Evolutionary conservation across 2,797 vertebrate genomes (phyloP).

Genomic region (Myotis myotis): DNA sequence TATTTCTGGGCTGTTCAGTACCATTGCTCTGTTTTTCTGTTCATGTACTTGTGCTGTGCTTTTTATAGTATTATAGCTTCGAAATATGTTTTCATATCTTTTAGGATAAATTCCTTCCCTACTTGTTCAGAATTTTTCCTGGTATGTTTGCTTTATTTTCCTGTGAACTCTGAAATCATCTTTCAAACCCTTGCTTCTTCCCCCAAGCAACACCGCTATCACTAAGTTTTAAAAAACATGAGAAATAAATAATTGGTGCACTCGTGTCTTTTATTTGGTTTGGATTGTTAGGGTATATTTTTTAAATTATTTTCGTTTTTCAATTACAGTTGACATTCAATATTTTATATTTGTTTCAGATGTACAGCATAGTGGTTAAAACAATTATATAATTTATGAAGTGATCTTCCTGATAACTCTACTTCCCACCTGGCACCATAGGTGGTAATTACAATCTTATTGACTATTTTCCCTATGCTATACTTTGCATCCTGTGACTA

Average conservation of each 20-base stretch:
- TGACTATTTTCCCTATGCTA: neutral
- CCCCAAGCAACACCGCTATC: neutral
- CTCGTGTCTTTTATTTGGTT: neutral
- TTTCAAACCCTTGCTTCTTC: neutral
- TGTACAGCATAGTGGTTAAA: neutral
- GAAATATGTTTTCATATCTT: neutral
- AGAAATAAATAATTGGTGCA: neutral
- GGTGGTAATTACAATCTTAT: neutral
- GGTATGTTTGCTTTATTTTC: neutral
- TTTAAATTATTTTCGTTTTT: neutral
- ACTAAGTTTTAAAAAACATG: neutral
- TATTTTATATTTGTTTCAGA: neutral
- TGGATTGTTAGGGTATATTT: neutral
- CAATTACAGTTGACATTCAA: neutral
- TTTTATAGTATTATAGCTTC: neutral
- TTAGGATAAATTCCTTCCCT: neutral
- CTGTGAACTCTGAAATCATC: constrained; percentile 6
- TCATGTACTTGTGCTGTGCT: neutral
- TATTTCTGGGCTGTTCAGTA: neutral
- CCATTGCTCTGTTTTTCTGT: neutral
- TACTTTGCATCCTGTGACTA: neutral
- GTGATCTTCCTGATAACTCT: neutral
- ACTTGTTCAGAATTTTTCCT: neutral
- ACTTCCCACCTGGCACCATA: neutral
- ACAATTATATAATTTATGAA: neutral